phyloP scores from a whole-genome alignment of 2,113 vertebrate species.

The Steatornis caripensis region DNA sequence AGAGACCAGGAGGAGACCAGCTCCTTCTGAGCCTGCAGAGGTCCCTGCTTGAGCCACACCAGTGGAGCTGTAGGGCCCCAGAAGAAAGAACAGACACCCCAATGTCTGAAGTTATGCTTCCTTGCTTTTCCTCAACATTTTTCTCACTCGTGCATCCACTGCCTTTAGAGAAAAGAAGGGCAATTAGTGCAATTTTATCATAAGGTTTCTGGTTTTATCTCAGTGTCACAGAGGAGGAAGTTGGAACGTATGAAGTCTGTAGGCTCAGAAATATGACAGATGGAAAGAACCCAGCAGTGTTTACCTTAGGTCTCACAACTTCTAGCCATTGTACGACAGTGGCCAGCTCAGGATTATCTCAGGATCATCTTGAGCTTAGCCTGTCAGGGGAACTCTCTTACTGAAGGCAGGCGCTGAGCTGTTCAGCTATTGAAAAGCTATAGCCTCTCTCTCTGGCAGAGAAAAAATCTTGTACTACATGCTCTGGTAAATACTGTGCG shows the following conservation, averaged over 20 bases:
- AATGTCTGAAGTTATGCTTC: not conserved
- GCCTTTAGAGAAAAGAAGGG: not conserved
- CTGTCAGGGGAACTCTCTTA: not conserved
- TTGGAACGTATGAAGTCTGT: not conserved
- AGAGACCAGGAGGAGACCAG: not conserved
- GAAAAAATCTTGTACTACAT: not conserved
- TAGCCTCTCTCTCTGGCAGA: not conserved
- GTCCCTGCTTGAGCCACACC: too few species aligned
- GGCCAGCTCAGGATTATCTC: not conserved
- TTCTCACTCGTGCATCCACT: not conserved
- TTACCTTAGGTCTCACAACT: not conserved
- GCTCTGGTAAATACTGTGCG: not conserved
- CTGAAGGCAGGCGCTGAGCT: not conserved
- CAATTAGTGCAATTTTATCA: not conserved
- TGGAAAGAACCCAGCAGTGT: not conserved
- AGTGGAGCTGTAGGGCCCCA: fast-evolving
- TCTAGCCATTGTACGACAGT: not conserved
- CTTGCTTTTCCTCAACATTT: not conserved
- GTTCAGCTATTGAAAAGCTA: not conserved
- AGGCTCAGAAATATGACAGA: not conserved
- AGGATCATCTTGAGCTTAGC: not conserved
- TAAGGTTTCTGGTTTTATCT: not conserved
- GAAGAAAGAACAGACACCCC: not conserved
- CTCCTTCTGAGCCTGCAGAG: not conserved
- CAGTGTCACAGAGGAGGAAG: not conserved